Conservation (phyloP, 2,797 vertebrate species). For the Cheirogaleus major region DNA sequence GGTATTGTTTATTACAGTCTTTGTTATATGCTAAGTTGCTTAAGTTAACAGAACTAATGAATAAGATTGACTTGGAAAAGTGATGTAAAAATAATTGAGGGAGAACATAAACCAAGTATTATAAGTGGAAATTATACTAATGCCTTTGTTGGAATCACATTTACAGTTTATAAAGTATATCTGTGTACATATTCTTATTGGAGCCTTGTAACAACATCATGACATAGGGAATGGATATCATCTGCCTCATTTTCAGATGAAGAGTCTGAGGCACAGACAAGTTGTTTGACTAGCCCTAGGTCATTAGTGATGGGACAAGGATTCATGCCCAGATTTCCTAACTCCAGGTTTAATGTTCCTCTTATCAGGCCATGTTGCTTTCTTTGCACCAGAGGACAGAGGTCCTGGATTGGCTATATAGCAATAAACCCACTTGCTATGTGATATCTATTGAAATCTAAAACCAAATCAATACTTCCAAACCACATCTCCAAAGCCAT, state of each 20-base stretch:
- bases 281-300: neutral
- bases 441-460: neutral
- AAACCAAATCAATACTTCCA: neutral
- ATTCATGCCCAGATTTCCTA: neutral
- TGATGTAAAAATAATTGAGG: conserved; percentile 3
- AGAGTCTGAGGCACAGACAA: neutral
- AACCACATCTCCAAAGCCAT: neutral
- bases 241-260: neutral
- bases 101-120: neutral
- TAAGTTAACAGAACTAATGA: conserved; percentile 33
- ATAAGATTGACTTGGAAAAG: conserved; percentile 35
- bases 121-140: neutral
- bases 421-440: neutral
- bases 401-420: neutral
- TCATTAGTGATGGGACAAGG: neutral
- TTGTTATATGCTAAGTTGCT: neutral
- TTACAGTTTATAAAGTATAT: neutral
- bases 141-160: neutral
- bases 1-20: conserved; percentile 31
- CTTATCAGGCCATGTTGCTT: neutral
- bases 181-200: neutral
- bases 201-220: neutral
- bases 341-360: neutral
- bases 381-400: neutral
- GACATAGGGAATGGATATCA: neutral